Evolutionary conservation across 2,113 vertebrate species (phyloP).

Genomic region (Paracanthobrama guichenoti): DNA sequence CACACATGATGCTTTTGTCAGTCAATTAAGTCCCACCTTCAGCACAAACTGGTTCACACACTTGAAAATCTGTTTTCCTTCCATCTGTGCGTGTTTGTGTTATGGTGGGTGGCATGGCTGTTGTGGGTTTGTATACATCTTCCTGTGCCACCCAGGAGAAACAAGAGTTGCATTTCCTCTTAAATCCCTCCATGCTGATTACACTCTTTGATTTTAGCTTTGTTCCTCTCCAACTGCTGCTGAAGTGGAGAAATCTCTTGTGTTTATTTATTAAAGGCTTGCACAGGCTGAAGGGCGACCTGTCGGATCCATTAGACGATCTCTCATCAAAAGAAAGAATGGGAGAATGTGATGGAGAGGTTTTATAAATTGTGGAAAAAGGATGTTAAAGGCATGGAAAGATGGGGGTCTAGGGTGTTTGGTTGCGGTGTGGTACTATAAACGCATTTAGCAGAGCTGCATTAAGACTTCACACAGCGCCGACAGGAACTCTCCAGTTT

Average conservation of each 20-base stretch:
- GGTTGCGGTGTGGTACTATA: constrained; percentile 19
- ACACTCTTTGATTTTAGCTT: constrained; percentile 47
- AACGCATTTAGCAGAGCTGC: constrained; percentile 22
- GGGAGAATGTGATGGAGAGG: constrained; percentile 14
- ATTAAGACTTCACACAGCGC: constrained; percentile 9
- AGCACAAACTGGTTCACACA: neutral
- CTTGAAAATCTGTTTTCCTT: neutral
- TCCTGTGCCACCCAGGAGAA: constrained; percentile 47
- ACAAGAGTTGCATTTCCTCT: constrained; percentile 44
- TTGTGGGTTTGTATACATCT: constrained; percentile 32
- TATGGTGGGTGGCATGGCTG: constrained; percentile 31
- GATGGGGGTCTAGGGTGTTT: neutral
- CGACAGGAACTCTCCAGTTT: constrained; percentile 23
- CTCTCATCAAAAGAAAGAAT: constrained; percentile 18
- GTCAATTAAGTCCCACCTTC: neutral
- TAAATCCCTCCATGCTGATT: constrained; percentile 46
- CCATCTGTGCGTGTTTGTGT: constrained; percentile 41
- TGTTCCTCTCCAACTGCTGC: constrained; percentile 34
- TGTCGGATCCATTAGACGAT: constrained; percentile 40
- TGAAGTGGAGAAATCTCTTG: constrained; percentile 3
- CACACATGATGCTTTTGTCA: neutral
- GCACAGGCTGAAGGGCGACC: neutral
- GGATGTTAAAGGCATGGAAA: neutral
- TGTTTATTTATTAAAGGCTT: constrained; percentile 45
- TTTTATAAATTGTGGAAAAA: constrained; percentile 8